Base-by-base conservation (phyloP, 1,140 invertebrate genomes). In the Zaprionus lachaisei region DNA sequence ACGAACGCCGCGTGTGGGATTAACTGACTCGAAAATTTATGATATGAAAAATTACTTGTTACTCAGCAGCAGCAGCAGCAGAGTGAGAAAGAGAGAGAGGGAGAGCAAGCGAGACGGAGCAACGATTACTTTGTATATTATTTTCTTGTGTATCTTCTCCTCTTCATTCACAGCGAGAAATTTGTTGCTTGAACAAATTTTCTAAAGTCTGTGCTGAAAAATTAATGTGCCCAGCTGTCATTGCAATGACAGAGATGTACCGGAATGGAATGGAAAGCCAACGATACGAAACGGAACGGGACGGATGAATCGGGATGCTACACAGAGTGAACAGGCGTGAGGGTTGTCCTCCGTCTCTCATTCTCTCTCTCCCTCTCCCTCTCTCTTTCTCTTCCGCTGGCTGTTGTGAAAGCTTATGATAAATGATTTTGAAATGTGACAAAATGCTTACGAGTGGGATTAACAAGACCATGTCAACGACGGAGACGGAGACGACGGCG, bases 341-440 rank as follows among this genome's bases (percentile, higher is more conserved):
- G 79, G 85, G 78, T 73, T 69, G 71, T 57, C 44, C 9, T 60
- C n/a, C 47, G 4, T 37, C 60, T 62, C 15, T 17, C 56, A 57
- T n/a, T 17, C 44, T 54, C 49, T 34, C 51, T 44, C 54, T 6
- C 47, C 22, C 2, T 54, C 20, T 54, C 20, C 24, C 12, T 54
- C 20, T 54, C 44, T 65, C 17, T 65, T 11, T n/a, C n/a, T n/a
- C n/a, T n/a, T 37, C 4, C 4, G 22, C 34, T 58, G 56, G 26
- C 56, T 84, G 84, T 87, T 90, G 84, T 87, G 78, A 84, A 90
- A 87, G 84, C 84, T 90, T 89, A 85, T 89, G 85, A 89, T 89
- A 89, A 89, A 89, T 90, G 85, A 90, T 85, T 89, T 90, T 90
- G 82, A 90, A 89, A 89, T 89, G 85, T 89, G 85, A 89, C 85